phyloP scores from a whole-genome alignment of 2,797 vertebrate genomes.

The Mormyrops attenuatus region DNA sequence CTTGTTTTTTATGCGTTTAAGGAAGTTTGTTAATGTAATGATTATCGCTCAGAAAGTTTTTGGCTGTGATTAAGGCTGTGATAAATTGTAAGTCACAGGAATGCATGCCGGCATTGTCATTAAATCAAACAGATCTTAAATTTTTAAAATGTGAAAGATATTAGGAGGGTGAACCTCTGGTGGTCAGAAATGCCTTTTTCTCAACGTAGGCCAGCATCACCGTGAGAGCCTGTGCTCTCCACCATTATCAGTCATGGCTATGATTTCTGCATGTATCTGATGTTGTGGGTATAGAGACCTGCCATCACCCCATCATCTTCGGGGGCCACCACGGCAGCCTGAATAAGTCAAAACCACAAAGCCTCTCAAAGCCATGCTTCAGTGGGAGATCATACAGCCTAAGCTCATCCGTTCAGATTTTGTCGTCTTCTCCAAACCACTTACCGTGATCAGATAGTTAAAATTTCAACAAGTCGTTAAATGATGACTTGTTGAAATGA shows the following conservation, averaged over 20 bases:
- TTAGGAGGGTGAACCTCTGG: neutral
- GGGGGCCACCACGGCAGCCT: constrained; percentile 34
- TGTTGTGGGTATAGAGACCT: constrained; percentile 33
- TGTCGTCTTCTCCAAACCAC: constrained; percentile 56
- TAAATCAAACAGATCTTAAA: neutral
- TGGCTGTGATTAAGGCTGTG: neutral
- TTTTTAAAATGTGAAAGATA: neutral
- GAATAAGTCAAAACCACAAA: constrained; percentile 37
- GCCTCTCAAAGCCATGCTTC: constrained; percentile 47
- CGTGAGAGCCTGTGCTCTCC: constrained; percentile 2
- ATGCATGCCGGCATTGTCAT: neutral
- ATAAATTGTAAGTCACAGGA: neutral
- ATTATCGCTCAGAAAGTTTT: neutral
- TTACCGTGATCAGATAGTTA: constrained; percentile 67
- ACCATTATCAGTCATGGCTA: constrained; percentile 33
- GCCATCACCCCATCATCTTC: constrained; percentile 18
- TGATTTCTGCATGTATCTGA: constrained; percentile 42
- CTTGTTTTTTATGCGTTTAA: neutral
- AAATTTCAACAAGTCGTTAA: constrained; percentile 63
- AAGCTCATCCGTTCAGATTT: constrained; percentile 53
- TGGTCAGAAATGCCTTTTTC: neutral
- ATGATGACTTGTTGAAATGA: constrained; percentile 44
- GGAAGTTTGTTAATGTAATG: neutral
- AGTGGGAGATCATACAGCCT: constrained; percentile 50
- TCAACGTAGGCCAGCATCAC: neutral